Conservation (phyloP, 92 coral and sea anemone genomes). For the Paragorgia papillata region DNA sequence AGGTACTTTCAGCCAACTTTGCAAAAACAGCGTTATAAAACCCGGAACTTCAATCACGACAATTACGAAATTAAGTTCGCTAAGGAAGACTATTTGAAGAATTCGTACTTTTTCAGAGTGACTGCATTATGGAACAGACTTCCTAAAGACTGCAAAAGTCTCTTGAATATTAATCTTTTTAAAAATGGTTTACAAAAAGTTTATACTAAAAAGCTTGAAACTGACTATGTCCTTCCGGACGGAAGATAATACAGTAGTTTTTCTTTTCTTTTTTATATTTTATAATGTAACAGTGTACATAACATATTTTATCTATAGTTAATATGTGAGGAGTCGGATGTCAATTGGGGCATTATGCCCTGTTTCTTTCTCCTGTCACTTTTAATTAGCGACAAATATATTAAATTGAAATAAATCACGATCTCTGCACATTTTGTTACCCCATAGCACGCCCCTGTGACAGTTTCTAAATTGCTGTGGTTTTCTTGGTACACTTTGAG, state of each 20-base stretch:
- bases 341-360: background rate
- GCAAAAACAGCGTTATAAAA: conserved; percentile 16
- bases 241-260: background rate
- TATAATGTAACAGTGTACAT: background rate
- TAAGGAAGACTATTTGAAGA: conserved; percentile 46
- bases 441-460: too few relatives aligned
- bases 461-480: too few relatives aligned
- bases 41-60: conserved; percentile 21
- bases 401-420: too few relatives aligned
- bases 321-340: background rate
- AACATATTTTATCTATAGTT: too few relatives aligned
- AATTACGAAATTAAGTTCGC: conserved; percentile 47
- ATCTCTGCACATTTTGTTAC: too few relatives aligned
- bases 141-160: conserved; percentile 32
- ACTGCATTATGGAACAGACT: conserved; percentile 30
- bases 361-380: background rate
- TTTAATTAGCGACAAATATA: too few relatives aligned
- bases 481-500: too few relatives aligned
- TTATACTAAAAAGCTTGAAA: conserved; percentile 7
- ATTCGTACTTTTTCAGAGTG: conserved; percentile 34
- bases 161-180: background rate
- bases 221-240: background rate
- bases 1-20: conserved; percentile 23
- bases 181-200: conserved; percentile 21
- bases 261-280: too few relatives aligned